Base-by-base conservation (phyloP, 1,140 invertebrate genomes). In the Calliopsis andreniformis region DNA sequence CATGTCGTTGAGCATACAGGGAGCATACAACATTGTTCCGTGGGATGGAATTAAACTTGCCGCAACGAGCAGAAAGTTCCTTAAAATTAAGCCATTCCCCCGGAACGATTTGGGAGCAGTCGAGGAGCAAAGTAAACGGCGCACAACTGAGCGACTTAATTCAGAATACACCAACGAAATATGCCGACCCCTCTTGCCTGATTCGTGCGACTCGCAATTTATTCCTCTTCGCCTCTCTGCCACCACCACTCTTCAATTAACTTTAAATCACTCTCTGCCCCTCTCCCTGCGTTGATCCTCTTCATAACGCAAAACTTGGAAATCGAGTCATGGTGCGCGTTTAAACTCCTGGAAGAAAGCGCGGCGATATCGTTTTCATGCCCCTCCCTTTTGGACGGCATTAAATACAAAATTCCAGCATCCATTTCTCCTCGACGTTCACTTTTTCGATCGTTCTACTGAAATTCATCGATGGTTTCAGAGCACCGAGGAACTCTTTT, bases 131-230 rank as follows among this genome's bases (percentile, higher is more conserved):
- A 81, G 79, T 85, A 84, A 84, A 85, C 79, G 82, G 63, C 63
- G 75, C 45, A 81, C 76, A 85, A 84, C 79, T 72, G 79, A 82
- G 84, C 71, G 82, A 85, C 82, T 85, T 85, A 85, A 85, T 84
- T 80, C 68, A 78, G 68, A 84, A 77, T 81, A 82, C 67, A 62
- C 76, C 76, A 51, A 8, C 53, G 56, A 63, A 78, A 78, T 79
- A 75, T 66, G 77, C 61, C 67, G 61, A 1, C 8, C 49, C 25
- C 16, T 18, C 30, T 12, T 16, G 25, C 78, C 62, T 32, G 75
- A 72, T 84, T 75, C 69, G 78, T 58, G 63, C 78, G 78, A 84
- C 70, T 85, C 70, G 82, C 83, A 85, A 85, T 85, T 85, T 85
- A 85, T 84, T 85, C 79, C 79, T 76, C 49, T 45, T 45, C 61